Evolutionary conservation across 2,888 invertebrate genomes (phyloP).

Genomic region (Athalia rosae): DNA sequence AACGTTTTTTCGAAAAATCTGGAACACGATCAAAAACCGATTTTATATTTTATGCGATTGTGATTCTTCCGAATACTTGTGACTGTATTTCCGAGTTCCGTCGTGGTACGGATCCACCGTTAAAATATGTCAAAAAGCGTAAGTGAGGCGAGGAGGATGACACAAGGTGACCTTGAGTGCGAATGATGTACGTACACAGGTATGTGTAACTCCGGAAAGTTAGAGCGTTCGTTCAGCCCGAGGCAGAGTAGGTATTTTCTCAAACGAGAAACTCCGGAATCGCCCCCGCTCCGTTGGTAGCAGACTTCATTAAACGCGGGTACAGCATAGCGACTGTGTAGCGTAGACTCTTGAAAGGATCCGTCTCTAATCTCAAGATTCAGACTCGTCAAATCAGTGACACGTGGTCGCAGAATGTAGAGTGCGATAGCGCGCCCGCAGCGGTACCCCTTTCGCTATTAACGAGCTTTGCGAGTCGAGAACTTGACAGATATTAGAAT

Average conservation of each 20-base stretch:
- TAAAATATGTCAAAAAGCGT: slow-evolving; percentile 12
- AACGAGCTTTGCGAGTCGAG: slow-evolving; percentile 12
- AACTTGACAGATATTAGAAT: neutral
- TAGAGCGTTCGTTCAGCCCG: slow-evolving; percentile 17
- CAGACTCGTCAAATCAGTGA: slow-evolving; percentile 27
- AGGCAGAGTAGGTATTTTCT: slow-evolving; percentile 27
- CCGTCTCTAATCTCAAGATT: slow-evolving; percentile 5
- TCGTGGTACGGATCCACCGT: neutral
- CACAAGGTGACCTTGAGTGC: neutral
- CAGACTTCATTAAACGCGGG: slow-evolving; percentile 34
- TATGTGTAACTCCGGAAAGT: slow-evolving; percentile 18
- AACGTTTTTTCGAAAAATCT: neutral
- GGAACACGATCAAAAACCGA: neutral
- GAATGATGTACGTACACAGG: slow-evolving; percentile 1
- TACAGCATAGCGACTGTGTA: neutral
- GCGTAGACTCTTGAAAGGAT: slow-evolving; percentile 12
- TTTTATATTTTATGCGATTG: neutral
- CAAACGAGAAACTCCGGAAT: slow-evolving; percentile 37
- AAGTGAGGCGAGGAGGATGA: neutral
- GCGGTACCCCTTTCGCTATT: slow-evolving; percentile 14
- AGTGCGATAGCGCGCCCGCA: neutral
- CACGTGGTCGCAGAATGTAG: slow-evolving; percentile 30
- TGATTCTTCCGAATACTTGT: neutral
- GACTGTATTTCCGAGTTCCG: too few species aligned
- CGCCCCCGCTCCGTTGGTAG: slow-evolving; percentile 8